Base-by-base conservation (phyloP, 2,888 invertebrate species). In the Elegia similella region DNA sequence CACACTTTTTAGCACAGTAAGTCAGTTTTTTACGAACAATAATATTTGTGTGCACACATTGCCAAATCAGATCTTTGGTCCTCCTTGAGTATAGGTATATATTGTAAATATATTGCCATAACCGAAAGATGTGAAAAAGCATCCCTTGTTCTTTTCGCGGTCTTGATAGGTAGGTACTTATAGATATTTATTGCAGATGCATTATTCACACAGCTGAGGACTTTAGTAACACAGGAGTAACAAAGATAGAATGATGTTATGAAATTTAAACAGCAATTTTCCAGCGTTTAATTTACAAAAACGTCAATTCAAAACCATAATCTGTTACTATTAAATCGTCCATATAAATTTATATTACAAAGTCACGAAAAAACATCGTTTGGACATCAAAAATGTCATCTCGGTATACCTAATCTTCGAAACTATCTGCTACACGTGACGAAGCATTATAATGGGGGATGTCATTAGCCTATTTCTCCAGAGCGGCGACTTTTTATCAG, bases 381-480 rank as follows among this genome's bases (percentile, higher is more conserved):
- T 48, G 29, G 30, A 15, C 47, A 47, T 54, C 29, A 43, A 16
- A 47, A 38, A 47, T 15, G 55, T 46, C 55, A 56, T 56, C 48
- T 42, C 32, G 47, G 7, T 55, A 52, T 54, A 55, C 58, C 56
- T 73, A 76, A 73, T 72, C 72, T 74, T 71, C 66, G 56, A 66
- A 67, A 73, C 62, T 75, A 82, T 83, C 86, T 78, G 75, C 73
- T 69, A 74, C 77, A 87, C 88, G 88, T 88, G 85, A 88, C 86
- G 84, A 78, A 80, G 75, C 82, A 80, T 72, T 70, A 72, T 88
- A 88, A 88, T 86, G 80, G 76, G 76, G 72, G 75, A 77, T 76
- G 78, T 81, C 85, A 86, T 88, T 88, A 88, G 80, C 84, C 88
- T 82, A 86, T 88, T 84, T 78, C 78, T 75, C 73, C 70, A 72